Evolutionary conservation across 2,888 invertebrate species (phyloP), one percentile per base, ranked within the genome.

Genomic region (Lagria hirta): DNA sequence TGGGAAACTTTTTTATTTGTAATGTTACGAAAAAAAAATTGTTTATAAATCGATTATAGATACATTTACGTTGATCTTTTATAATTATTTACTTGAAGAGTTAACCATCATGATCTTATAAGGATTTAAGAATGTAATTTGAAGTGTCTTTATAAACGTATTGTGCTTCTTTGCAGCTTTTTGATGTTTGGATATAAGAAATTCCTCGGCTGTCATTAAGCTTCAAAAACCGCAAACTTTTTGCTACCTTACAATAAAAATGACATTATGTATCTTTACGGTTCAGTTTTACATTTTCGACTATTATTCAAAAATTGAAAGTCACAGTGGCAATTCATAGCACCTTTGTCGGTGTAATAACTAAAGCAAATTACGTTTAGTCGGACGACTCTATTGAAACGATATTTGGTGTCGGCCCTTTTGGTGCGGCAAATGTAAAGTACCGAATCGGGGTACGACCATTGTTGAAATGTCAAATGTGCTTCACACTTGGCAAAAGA

Each of bases 401-500:
- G 57, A 58, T 58, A 51, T 55, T 46, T 45, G 42, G 48, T 37
- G 55, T 49, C 60, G 59, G 58, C 30, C 52, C 54, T 55, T 66
- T 65, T 66, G 53, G 54, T 64, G 66, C 59, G 66, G 65, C 61
- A 54, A 54, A 56, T 55, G 48, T 62, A 65, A 70, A 70, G 68
- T 69, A 68, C 70, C 71, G 70, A 66, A 66, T 67, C 70, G 68
- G 65, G 65, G 65, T 59, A 53, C 48, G 45, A 40, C 60, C 58
- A 63, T 71, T 71, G 68, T 70, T 36, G 26, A 14, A 34, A 51
- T 60, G 67, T 71, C 69, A 68, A 62, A 61, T 50, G 62, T 57
- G 51, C 65, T 70, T 68, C 69, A 71, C 70, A 67, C 62, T 62
- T 57, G 50, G 58, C 63, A 60, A 60, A 64, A 67, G 68, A 70